Evolutionary conservation across 1,140 invertebrate species (phyloP).

Genomic region (Physella acuta): DNA sequence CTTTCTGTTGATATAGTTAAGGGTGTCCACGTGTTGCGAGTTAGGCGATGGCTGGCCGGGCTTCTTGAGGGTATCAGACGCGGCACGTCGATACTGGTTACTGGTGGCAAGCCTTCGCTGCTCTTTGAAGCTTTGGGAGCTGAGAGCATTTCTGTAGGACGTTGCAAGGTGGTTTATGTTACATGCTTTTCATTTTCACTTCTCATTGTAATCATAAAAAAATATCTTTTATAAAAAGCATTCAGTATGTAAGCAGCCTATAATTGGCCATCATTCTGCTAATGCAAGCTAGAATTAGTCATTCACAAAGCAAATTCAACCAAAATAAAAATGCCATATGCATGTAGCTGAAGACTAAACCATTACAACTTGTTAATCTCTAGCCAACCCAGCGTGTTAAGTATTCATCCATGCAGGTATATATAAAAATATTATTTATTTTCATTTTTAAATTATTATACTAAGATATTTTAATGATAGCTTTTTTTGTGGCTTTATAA

Average conservation of each 20-base stretch:
- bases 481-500: too few relatives aligned
- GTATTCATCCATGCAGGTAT: too few relatives aligned
- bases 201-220: not conserved
- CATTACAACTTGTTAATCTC: too few relatives aligned
- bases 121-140: slow-evolving; percentile 33
- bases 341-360: too few relatives aligned
- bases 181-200: not conserved
- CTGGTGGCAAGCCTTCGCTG: slow-evolving; percentile 26
- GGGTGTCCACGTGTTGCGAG: slow-evolving; percentile 26
- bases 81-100: slow-evolving; percentile 38
- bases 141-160: slow-evolving; percentile 27
- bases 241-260: not conserved
- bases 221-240: slow-evolving; percentile 3
- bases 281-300: too few relatives aligned
- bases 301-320: too few relatives aligned
- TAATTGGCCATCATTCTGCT: not conserved
- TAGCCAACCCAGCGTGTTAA: too few relatives aligned
- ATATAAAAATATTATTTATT: too few relatives aligned
- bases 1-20: slow-evolving; percentile 40
- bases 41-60: slow-evolving; percentile 14
- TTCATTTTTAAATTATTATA: too few relatives aligned
- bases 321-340: too few relatives aligned
- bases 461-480: too few relatives aligned
- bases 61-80: slow-evolving; percentile 35
- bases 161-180: not conserved